These are phyloP conservation scores for Eucidaris tribuloides DNA, from an alignment of 35 echinoderm and acorn worm genomes.

Conservation along the genomic window DNA sequence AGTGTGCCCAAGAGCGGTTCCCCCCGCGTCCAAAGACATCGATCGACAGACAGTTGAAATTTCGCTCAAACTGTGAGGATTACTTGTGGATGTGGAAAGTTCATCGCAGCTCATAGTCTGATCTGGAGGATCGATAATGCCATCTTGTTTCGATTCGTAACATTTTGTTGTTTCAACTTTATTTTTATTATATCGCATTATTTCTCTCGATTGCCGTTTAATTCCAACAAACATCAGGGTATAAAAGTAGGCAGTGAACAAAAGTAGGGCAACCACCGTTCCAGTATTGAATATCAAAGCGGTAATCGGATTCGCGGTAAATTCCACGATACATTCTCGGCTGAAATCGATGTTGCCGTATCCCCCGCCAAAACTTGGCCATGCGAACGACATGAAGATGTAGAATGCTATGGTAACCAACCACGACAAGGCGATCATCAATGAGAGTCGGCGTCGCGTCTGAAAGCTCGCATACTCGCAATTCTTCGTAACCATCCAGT, in stretches of 20 bases:
- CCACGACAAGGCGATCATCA: not conserved
- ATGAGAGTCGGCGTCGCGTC: not conserved
- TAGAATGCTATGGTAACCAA: not conserved
- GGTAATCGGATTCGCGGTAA: not conserved
- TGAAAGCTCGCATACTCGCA: not conserved
- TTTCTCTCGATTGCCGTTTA: not conserved
- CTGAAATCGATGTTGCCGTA: not conserved
- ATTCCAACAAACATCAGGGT: not conserved
- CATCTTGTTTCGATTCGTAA: not conserved
- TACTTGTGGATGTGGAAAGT: not conserved
- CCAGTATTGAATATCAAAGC: not conserved
- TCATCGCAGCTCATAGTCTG: not conserved
- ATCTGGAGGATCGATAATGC: not conserved
- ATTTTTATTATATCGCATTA: not conserved
- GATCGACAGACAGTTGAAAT: not conserved
- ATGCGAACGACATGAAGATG: not conserved
- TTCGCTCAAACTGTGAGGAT: too few relatives aligned
- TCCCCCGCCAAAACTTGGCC: not conserved
- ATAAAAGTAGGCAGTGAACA: conserved; percentile 4
- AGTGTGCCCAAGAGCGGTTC: not conserved
- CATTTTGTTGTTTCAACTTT: too few relatives aligned
- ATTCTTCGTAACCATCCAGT: conserved; percentile 37
- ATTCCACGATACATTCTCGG: not conserved
- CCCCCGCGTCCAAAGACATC: not conserved
- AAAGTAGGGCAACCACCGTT: not conserved